Base-by-base conservation (phyloP, 2,113 vertebrate genomes). In the Dicentrarchus labrax region DNA sequence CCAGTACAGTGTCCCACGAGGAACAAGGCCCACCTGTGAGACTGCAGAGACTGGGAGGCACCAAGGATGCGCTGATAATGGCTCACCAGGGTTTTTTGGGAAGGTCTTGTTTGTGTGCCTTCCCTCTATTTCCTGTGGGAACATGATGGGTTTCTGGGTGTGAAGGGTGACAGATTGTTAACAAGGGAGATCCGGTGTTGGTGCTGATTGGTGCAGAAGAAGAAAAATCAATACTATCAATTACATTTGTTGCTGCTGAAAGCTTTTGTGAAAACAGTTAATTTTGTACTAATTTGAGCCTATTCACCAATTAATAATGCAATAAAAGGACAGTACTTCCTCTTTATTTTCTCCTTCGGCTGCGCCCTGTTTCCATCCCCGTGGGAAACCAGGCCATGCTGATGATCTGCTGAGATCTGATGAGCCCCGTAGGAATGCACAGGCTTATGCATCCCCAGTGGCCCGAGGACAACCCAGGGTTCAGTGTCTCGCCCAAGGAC, bases 51-150 rank as follows among this genome's bases (percentile, higher is more conserved):
- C 76, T 13, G 22, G 19, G 43, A 61, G 76, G 72, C 71, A 45
- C 80, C 12, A 3, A 43, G 24, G 43, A 50, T n/a, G 4, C 16
- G 3, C 41, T 66, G 78, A 21, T 85, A 85, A 91, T 86, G 70
- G 66, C 80, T 66, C 88, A 89, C 85, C 24, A 43, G 87, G 72
- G 82, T 53, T 78, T 84, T 88, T 83, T 59, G 16, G 57, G 69
- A 30, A 17, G 47, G 6, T 62, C 59, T 85, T 90, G 89, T 92
- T 93, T 91, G 72, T 88, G 80, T 48, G 38, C 70, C 64, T 83
- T 72, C 22, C 69, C 22, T 2, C 22, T 30, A 39, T 59, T 54
- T 83, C 88, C 87, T 81, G 68, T 1, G 78, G 79, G 84, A 75
- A 13, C 13, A 22, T 7, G 57, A 72, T 53, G 13, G 78, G 12